Evolutionary conservation across 1,140 invertebrate species (phyloP), one percentile per base, ranked within the genome.

Genomic region (Drosophila orena): DNA sequence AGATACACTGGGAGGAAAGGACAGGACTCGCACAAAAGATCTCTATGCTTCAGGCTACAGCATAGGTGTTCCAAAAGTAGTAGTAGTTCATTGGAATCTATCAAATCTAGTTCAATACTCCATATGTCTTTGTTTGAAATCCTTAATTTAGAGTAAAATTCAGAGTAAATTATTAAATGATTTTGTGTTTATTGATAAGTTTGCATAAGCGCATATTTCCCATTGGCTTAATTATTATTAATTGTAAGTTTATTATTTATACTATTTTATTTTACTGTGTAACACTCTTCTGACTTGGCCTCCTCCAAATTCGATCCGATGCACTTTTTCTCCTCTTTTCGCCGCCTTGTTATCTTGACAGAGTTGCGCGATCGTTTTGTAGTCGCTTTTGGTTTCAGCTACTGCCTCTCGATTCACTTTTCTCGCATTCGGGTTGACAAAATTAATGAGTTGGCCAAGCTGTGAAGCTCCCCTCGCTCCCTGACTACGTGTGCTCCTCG

Each of bases 391-490:
- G 79, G 65, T 81, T 54, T 69, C 84, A 88, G 85, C 84, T 89
- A 89, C 84, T 89, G 80, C 60, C 60, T 37, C 59, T 44, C 80
- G 79, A 84, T 84, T 89, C 80, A 60, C 50, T 50, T 59, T 58
- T 55, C 40, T 70, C 76, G 56, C 80, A 76, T 81, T 88, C 46
- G 54, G 72, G 84, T 88, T 88, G 84, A 88, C 84, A 89, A 88
- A 88, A 88, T 88, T 88, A 88, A 88, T 88, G 84, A 88, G 84
- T 86, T 81, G 81, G 58, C 74, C 58, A 22, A 17, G 46, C 77
- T 34, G 75, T 27, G 49, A 80, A 46, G 42, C 66, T 35, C 66
- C 17, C 10, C 22, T 12, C n/a, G 7, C 38, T 22, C 66, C 52
- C 61, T 65, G 14, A 35, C 38, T 20, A 34, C 30, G 34, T 30